These are phyloP conservation scores for Semicossyphus pulcher DNA, from an alignment of 2,113 vertebrate species.

Conservation along the genomic window DNA sequence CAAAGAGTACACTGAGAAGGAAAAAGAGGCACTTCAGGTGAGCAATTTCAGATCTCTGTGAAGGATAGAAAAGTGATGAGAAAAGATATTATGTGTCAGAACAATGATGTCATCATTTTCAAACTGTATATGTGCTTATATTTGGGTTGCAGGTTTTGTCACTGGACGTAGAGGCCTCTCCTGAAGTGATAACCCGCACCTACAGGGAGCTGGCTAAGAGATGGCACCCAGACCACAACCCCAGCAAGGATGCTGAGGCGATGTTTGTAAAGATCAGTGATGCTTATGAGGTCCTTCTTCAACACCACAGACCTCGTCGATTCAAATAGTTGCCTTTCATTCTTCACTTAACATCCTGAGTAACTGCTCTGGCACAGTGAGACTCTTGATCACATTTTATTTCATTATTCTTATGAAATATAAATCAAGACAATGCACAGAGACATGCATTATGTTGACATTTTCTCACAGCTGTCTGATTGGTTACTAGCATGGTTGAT, in stretches of 20 bases:
- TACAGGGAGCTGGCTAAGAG: conserved; percentile 88
- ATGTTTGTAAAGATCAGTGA: conserved; percentile 90
- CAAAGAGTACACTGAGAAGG: conserved; percentile 84
- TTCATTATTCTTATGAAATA: background rate
- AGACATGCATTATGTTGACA: background rate
- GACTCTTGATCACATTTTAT: background rate
- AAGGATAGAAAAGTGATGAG: background rate
- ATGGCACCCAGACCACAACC: conserved; percentile 94
- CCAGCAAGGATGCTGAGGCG: conserved; percentile 83
- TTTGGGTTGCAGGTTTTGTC: conserved; percentile 84
- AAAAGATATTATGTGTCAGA: background rate
- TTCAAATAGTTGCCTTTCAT: conserved; percentile 52
- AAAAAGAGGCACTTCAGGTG: conserved; percentile 86
- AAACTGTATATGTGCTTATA: too few species aligned
- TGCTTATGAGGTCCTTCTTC: conserved; percentile 86
- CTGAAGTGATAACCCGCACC: conserved; percentile 86
- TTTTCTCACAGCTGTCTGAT: background rate
- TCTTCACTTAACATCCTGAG: background rate
- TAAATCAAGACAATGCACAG: background rate
- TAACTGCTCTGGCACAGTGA: background rate
- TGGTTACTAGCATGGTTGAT: background rate
- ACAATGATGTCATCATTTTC: background rate
- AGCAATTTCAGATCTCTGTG: conserved; percentile 14
- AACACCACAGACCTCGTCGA: conserved; percentile 64
- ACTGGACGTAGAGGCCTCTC: conserved; percentile 79